Evolutionary conservation across 37 sponge, comb jelly and placozoan species (phyloP).

Genomic region (Amphimedon queenslandica): DNA sequence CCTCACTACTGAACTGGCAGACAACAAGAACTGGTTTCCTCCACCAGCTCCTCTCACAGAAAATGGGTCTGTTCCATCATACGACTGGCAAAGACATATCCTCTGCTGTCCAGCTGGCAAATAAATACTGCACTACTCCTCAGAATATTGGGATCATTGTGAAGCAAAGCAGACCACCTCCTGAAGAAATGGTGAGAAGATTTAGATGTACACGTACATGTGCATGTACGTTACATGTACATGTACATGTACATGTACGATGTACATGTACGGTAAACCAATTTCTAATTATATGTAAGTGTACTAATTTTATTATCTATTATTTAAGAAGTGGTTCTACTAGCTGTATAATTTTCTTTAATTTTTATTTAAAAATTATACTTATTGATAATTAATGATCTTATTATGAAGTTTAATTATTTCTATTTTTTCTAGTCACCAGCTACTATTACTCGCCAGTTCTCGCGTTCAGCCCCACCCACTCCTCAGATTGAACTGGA

Average conservation of each 20-base stretch:
- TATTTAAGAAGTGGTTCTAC: too few species aligned
- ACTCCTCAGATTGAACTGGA: constrained; percentile 22
- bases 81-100: constrained; percentile 31
- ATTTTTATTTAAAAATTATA: too few species aligned
- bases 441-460: too few species aligned
- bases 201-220: constrained; percentile 12
- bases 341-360: too few species aligned
- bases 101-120: constrained; percentile 14
- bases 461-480: too few species aligned
- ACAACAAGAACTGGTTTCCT: constrained; percentile 42
- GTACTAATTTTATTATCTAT: too few species aligned
- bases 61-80: constrained; percentile 82
- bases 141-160: constrained; percentile 18
- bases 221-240: constrained; percentile 12
- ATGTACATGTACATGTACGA: too few species aligned
- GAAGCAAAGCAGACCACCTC: constrained; percentile 16
- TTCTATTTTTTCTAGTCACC: not conserved
- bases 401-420: too few species aligned
- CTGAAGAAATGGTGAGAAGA: constrained; percentile 32
- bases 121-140: constrained; percentile 24
- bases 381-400: too few species aligned
- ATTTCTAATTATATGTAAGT: not conserved
- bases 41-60: constrained; percentile 69
- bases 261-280: not conserved
- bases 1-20: constrained; percentile 29